A percentile compares a stretch with the other conserved stretches of the same genome.
Conservation (phyloP, 2,797 vertebrate species). For the Phalanger gymnotis region DNA sequence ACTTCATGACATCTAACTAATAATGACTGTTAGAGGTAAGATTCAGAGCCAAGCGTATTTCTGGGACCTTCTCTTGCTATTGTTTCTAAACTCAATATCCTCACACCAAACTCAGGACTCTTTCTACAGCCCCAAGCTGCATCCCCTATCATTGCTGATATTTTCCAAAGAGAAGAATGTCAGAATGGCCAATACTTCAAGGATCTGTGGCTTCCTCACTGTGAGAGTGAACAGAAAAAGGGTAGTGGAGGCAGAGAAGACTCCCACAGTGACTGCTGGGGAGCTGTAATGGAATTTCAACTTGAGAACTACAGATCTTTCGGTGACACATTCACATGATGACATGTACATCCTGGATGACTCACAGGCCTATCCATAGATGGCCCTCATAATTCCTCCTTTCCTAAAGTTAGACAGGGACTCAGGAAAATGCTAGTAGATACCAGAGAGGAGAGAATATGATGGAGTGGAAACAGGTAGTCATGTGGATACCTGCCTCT, state of each 20-base stretch:
- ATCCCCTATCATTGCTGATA: background rate
- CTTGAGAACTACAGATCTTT: background rate
- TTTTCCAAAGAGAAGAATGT: background rate
- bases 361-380: fast-evolving
- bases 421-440: background rate
- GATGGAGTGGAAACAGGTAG: background rate
- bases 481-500: background rate
- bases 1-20: background rate
- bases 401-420: background rate
- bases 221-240: background rate
- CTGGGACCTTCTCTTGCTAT: fast-evolving
- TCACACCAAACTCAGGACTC: background rate
- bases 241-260: background rate
- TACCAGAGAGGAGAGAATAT: background rate
- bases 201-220: background rate
- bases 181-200: background rate
- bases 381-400: background rate
- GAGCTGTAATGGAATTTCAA: background rate
- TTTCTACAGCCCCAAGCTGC: background rate
- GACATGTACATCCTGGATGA: background rate
- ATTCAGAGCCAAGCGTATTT: background rate
- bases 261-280: background rate
- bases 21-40: background rate
- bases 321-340: background rate
- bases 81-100: background rate